These are phyloP conservation scores for Phylloscopus collybita DNA, from an alignment of 2,797 vertebrate species.

Conservation along the genomic window DNA sequence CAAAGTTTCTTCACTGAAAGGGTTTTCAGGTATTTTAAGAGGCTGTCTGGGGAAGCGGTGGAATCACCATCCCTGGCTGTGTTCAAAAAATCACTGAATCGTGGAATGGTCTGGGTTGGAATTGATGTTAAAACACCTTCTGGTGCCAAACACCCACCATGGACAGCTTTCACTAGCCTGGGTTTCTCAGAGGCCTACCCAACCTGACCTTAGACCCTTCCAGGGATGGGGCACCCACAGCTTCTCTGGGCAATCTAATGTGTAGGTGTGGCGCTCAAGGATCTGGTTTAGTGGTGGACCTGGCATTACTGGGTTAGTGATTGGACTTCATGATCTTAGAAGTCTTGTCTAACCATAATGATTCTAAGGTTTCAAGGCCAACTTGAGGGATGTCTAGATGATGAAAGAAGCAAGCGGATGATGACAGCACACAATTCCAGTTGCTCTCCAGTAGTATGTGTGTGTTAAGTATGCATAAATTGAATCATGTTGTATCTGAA, in stretches of 20 bases:
- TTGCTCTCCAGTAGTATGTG: background rate
- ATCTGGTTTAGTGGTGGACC: too few species aligned
- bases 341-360: background rate
- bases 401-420: background rate
- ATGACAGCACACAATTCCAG: background rate
- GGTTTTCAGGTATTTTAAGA: background rate
- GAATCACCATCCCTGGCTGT: background rate
- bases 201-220: background rate
- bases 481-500: background rate
- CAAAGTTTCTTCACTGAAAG: background rate
- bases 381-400: background rate
- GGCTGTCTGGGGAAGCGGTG: accelerated
- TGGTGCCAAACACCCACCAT: too few species aligned
- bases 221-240: background rate
- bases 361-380: background rate
- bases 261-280: background rate
- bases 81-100: background rate
- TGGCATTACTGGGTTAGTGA: background rate
- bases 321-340: background rate
- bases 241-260: background rate
- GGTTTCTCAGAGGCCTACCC: background rate
- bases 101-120: background rate
- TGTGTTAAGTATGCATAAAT: background rate
- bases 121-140: background rate
- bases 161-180: background rate